These are phyloP conservation scores for Brachycybe producta DNA, from an alignment of 2,888 invertebrate genomes.

Conservation along the genomic window DNA sequence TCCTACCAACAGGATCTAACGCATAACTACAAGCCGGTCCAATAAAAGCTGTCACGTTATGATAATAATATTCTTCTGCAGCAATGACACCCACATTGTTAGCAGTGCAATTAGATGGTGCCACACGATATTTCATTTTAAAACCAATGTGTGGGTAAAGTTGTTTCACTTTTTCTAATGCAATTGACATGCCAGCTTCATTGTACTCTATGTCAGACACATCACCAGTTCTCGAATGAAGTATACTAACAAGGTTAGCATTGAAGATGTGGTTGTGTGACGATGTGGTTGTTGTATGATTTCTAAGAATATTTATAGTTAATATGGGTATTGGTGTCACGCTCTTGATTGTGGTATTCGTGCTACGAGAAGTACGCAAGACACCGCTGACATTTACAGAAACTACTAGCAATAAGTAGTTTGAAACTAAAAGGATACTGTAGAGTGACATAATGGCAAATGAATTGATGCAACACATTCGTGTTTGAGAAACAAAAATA, in stretches of 20 bases:
- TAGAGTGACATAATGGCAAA: no score
- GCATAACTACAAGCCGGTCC: constrained; percentile 23
- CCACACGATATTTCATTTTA: background rate
- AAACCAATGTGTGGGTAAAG: constrained; percentile 7
- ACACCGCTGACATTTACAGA: no score
- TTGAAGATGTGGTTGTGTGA: background rate
- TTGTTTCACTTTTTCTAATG: constrained; percentile 4
- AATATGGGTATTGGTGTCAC: no score
- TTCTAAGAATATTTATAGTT: no score
- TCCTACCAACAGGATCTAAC: constrained; percentile 22
- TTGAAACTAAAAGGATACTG: no score
- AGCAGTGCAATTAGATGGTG: constrained; percentile 8
- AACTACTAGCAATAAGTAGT: no score
- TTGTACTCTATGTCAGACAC: constrained; percentile 14
- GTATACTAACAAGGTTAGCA: constrained; percentile 11
- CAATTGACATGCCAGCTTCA: constrained; percentile 10
- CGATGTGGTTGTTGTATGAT: no score
- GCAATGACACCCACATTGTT: constrained; percentile 13
- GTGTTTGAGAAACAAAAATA: no score
- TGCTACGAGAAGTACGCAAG: no score
- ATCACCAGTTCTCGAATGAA: constrained; percentile 16
- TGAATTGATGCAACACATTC: no score
- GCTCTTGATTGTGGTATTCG: no score
- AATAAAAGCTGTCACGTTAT: constrained; percentile 20
- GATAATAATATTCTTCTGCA: constrained; percentile 16